Percentiles rank a stretch among this genome's conserved stretches.
These are phyloP conservation scores for Poeciliopsis occidentalis DNA, from an alignment of 2,113 vertebrate species.

Conservation along the genomic window DNA sequence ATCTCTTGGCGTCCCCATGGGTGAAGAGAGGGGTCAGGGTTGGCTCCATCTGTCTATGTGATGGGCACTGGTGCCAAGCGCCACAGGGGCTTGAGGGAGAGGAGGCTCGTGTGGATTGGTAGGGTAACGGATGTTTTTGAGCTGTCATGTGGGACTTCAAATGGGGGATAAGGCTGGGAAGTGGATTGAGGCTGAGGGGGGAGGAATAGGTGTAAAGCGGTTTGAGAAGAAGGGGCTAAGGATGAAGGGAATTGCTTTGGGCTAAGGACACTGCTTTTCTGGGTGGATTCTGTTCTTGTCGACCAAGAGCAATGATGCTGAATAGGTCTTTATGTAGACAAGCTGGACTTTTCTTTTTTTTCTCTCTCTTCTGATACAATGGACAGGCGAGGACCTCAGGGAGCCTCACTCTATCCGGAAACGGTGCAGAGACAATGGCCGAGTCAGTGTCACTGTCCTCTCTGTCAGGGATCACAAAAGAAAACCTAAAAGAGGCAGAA, in stretches of 20 bases:
- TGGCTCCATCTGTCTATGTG: conserved; percentile 77
- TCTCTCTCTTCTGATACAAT: conserved; percentile 40
- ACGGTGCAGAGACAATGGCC: conserved; percentile 54
- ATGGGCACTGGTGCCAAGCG: conserved; percentile 72
- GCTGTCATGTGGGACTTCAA: conserved; percentile 63
- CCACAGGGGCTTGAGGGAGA: conserved; percentile 59
- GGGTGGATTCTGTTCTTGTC: conserved; percentile 9
- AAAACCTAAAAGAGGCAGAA: conserved; percentile 39
- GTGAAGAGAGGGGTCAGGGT: conserved; percentile 74
- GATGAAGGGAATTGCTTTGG: conserved; percentile 16
- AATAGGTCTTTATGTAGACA: conserved; percentile 60
- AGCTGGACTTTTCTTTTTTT: conserved; percentile 49
- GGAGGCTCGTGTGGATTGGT: conserved; percentile 45
- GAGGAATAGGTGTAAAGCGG: conserved; percentile 13
- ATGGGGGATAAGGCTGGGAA: conserved; percentile 24
- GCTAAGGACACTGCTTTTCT: conserved; percentile 25
- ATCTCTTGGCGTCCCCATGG: conserved; percentile 61
- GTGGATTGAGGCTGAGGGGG: conserved; percentile 4
- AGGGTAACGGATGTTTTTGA: conserved; percentile 63
- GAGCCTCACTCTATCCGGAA: conserved; percentile 40
- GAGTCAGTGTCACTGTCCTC: conserved; percentile 49
- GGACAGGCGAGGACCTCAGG: conserved; percentile 24
- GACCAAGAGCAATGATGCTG: conserved; percentile 42
- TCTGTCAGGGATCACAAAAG: conserved; percentile 45
- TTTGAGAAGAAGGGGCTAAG: conserved; percentile 22